Conservation (phyloP, 2,888 invertebrate genomes). For the Heliconius erato region DNA sequence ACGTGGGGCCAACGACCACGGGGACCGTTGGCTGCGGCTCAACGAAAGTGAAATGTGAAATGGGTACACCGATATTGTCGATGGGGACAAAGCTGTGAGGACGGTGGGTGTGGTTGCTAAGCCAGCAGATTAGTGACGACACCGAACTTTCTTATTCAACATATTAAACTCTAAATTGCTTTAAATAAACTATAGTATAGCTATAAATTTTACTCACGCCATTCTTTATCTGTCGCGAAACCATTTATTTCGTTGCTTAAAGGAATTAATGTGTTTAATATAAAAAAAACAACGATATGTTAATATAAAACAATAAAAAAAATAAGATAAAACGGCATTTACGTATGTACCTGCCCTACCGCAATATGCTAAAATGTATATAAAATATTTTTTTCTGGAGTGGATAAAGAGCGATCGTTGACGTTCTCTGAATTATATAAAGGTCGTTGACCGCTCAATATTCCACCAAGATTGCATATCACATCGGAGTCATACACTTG, state of each 20-base stretch:
- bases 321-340: constrained; percentile 14
- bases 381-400: constrained; percentile 42
- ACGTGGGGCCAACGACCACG: constrained; percentile 77
- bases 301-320: constrained; percentile 16
- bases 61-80: constrained; percentile 62
- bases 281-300: not conserved
- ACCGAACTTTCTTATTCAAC: not conserved
- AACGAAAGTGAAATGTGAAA: constrained; percentile 83
- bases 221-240: not conserved
- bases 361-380: constrained; percentile 40
- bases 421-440: constrained; percentile 53
- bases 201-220: not conserved
- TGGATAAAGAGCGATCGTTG: constrained; percentile 42
- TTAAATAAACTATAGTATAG: not conserved
- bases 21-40: constrained; percentile 69
- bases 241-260: constrained; percentile 10
- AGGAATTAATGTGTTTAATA: not conserved
- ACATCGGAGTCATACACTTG: constrained; percentile 57
- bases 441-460: constrained; percentile 59
- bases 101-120: constrained; percentile 60
- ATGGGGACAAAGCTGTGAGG: constrained; percentile 69
- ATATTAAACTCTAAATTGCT: not conserved
- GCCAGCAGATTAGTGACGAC: constrained; percentile 21
- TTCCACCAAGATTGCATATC: constrained; percentile 59
- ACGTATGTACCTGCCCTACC: constrained; percentile 46